Evolutionary conservation across 2,888 invertebrate genomes (phyloP).

Genomic region (Diarsia dahlii): DNA sequence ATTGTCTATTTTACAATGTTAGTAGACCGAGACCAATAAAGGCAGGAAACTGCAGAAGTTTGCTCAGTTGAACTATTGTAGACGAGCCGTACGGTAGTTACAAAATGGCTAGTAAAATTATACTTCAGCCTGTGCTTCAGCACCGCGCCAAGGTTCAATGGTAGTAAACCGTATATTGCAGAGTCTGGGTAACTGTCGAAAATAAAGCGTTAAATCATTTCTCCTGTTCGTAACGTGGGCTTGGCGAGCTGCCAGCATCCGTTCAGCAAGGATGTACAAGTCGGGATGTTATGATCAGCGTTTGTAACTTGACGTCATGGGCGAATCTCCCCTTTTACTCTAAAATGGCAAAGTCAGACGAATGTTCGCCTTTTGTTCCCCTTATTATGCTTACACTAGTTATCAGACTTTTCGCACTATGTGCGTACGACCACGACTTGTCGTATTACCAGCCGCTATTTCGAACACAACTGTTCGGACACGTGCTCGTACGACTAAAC

Average conservation of each 20-base stretch:
- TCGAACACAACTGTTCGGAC: background rate
- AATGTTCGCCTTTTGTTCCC: background rate
- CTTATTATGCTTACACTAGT: too few species aligned
- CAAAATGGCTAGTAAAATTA: slow-evolving; percentile 18
- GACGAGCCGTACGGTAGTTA: background rate
- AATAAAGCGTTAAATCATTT: slow-evolving; percentile 68
- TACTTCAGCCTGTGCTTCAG: slow-evolving; percentile 5
- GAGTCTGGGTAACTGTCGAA: slow-evolving; percentile 56
- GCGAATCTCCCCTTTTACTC: slow-evolving; percentile 26
- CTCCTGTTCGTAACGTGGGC: slow-evolving; percentile 49
- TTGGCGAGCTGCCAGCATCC: slow-evolving; percentile 67
- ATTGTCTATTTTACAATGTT: slow-evolving; percentile 25
- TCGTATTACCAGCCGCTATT: background rate
- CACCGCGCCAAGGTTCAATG: slow-evolving; percentile 9
- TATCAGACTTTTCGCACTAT: background rate
- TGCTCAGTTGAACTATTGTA: background rate
- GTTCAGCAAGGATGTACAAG: slow-evolving; percentile 62
- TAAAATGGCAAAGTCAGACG: background rate
- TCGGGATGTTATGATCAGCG: slow-evolving; percentile 60
- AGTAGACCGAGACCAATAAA: slow-evolving; percentile 28
- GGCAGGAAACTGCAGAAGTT: slow-evolving; percentile 18
- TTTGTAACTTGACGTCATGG: slow-evolving; percentile 57
- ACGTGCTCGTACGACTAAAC: background rate
- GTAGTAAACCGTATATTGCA: slow-evolving; percentile 38
- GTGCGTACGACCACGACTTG: background rate